Base-by-base conservation (phyloP, 2,797 vertebrate species). In the Otus scops region DNA sequence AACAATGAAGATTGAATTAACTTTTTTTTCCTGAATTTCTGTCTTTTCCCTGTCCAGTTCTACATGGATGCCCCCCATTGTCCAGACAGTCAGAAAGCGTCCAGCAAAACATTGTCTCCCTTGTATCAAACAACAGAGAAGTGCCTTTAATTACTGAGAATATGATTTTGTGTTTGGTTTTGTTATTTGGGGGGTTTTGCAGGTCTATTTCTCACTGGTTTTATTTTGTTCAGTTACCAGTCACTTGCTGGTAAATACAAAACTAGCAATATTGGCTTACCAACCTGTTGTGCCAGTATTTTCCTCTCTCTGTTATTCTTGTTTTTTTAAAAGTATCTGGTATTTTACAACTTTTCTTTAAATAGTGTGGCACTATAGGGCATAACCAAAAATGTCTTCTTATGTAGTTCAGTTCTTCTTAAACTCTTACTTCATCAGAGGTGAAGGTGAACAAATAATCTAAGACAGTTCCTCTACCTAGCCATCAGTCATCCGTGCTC, bases 391-490 rank as follows among this genome's bases (percentile, higher is more conserved):
- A 39, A 60, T 61, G 26, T 59, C 19, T 0, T 89, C 71, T 84
- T 45, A 11, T 3, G 7, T 38, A 73, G 76, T 47, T 68, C 64
- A 80, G 47, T 88, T 92, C 60, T 93, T 96, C 50, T 93, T 85
- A 96, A 94, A 90, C 14, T 95, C 63, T 94, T 94, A 38, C 48
- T 92, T 95, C 27, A 67, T 74, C 63, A 93, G 59, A 94, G 56
- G 32, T 89, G 69, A 91, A 12, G n/a, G 85, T 85, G 88, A 88
- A 67, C 30, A 86, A 79, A 84, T 64, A 53, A 45, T 73, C 34
- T 61, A 74, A 75, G 67, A 69, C 65, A 20, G 7, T 94, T 83
- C 82, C 36, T 67, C 38, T 48, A 41, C 15, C 34, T 50, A 41
- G 21, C 10, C 36, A 75, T 36, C 48, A 68, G 30, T 86, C 47